These are phyloP conservation scores for Agrilus cyanescens DNA, from an alignment of 2,888 invertebrate genomes.

Conservation along the genomic window DNA sequence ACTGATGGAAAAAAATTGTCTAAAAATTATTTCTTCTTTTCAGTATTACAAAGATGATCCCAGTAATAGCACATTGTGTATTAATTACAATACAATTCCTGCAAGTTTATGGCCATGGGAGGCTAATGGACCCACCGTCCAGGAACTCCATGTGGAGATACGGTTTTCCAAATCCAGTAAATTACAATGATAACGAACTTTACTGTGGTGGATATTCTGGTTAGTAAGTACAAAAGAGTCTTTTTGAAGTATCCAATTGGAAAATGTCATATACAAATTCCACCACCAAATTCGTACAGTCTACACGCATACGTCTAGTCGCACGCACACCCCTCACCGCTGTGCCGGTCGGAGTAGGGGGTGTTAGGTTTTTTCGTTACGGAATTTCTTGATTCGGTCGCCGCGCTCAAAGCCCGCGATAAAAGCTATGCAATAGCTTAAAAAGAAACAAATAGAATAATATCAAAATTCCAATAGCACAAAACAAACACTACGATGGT, in stretches of 20 bases:
- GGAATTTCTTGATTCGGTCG: too few relatives aligned
- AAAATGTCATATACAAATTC: too few relatives aligned
- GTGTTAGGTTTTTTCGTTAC: too few relatives aligned
- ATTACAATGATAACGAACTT: slow-evolving; percentile 89
- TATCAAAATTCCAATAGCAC: too few relatives aligned
- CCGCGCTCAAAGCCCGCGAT: too few relatives aligned
- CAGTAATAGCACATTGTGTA: not conserved
- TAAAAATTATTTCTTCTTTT: not conserved
- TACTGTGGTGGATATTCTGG: slow-evolving; percentile 87
- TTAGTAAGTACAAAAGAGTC: slow-evolving; percentile 26
- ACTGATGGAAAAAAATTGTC: not conserved
- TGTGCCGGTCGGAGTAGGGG: too few relatives aligned
- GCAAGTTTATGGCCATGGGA: slow-evolving; percentile 62
- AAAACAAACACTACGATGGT: too few relatives aligned
- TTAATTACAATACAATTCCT: not conserved
- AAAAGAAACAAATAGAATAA: too few relatives aligned
- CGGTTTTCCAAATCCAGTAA: slow-evolving; percentile 87
- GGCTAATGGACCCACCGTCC: slow-evolving; percentile 86
- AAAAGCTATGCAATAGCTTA: too few relatives aligned
- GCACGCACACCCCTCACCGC: too few relatives aligned
- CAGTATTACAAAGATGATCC: not conserved
- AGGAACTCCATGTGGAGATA: slow-evolving; percentile 92
- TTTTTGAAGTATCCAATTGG: not conserved
- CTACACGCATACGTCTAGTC: too few relatives aligned
- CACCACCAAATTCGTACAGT: too few relatives aligned